Base-by-base conservation (phyloP, 2,797 vertebrate genomes). In the Rachycentron canadum region DNA sequence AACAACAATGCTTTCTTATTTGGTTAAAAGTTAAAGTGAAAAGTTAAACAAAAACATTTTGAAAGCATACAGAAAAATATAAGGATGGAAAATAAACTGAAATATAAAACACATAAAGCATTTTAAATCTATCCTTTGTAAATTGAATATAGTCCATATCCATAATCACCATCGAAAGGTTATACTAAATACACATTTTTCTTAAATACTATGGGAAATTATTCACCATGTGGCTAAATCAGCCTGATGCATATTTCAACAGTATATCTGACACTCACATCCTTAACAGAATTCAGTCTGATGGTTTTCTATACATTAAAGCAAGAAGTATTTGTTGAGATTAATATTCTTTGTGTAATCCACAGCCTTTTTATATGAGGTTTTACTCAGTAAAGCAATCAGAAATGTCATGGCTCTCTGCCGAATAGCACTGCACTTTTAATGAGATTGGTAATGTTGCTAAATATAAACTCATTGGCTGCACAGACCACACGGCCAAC, bases 271-370 rank as follows among this genome's bases (percentile, higher is more conserved):
- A 81, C 57, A 65, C 21, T 56, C 19, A 34, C 50, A 65, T 75
- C 49, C 61, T 58, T 59, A 58, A 70, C 64, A 59, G 3, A 55
- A 56, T 78, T 69, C 2, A 64, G 72, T 25, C 21, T 71, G 67
- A 71, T 68, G 75, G 61, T 7, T 75, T 76, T 65, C 60, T 76
- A 59, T 78, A 83, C 83, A 81, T 88, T 77, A 79, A n/a, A 63
- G 70, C 25, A 2, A 28, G 55, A 64, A 77, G 86, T 75, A 78
- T 83, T 82, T 69, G 14, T 19, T 28, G 61, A 75, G 79, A 84
- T 87, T 90, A 83, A 75, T 84, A 84, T 59, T 74, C 59, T 77
- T 65, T 74, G 49, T 71, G 8, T 84, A 89, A 91, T 88, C 82
- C 78, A 72, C 11, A 64, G 52, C 28, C 21, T 56, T 78, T 36